Conservation (phyloP, 2,797 vertebrate species). For the Periparus ater region DNA sequence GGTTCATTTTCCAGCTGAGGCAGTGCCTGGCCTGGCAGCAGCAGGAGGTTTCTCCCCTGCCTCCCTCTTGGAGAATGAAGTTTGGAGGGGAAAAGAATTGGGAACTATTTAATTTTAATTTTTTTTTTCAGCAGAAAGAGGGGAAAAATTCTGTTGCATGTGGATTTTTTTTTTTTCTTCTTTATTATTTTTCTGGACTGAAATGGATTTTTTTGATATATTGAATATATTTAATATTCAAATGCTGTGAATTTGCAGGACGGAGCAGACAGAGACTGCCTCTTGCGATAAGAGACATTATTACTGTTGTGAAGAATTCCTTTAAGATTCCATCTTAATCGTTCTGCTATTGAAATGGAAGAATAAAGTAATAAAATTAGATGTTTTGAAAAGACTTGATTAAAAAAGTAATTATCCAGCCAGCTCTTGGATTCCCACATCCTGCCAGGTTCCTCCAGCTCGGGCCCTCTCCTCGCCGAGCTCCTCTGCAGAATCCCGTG, state of each 20-base stretch:
- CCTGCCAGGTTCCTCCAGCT: neutral
- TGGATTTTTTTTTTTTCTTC: neutral
- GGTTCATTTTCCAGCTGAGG: neutral
- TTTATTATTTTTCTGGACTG: slow-evolving; percentile 56
- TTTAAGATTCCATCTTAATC: slow-evolving; percentile 76
- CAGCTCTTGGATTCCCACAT: neutral
- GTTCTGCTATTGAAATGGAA: slow-evolving; percentile 72
- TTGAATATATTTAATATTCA: slow-evolving; percentile 66
- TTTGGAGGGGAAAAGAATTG: neutral
- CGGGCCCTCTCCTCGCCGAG: neutral
- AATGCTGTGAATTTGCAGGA: slow-evolving; percentile 58
- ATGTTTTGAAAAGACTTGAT: slow-evolving; percentile 67
- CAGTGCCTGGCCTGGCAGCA: neutral
- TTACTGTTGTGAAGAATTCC: slow-evolving; percentile 72
- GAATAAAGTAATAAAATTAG: slow-evolving; percentile 75
- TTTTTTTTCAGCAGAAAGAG: neutral
- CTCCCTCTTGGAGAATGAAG: neutral
- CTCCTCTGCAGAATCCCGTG: neutral
- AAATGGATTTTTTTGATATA: slow-evolving; percentile 56
- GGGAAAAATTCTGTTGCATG: neutral
- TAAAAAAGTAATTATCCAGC: slow-evolving; percentile 70
- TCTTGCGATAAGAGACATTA: slow-evolving; percentile 69
- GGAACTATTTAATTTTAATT: neutral
- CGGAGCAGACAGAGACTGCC: slow-evolving; percentile 62
- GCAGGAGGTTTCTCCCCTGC: neutral